Base-by-base conservation (phyloP, 1,140 invertebrate genomes). In the Eufriesea mexicana region DNA sequence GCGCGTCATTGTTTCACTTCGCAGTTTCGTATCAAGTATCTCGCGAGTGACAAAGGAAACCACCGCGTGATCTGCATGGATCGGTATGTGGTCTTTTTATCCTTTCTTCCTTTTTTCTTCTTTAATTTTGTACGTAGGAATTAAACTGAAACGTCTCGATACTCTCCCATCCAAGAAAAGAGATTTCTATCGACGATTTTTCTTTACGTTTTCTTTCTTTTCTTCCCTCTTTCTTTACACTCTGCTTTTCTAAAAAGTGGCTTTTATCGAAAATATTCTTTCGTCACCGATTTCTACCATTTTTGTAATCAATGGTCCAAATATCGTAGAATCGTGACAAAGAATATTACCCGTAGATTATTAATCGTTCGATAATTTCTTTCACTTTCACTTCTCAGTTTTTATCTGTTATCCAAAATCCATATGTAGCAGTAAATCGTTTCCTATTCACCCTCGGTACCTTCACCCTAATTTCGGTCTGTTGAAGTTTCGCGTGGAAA, bases 1-100 rank as follows among this genome's bases (percentile, higher is more conserved):
- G 54, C 62, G n/a, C 64, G 54, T 47, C 47, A 42, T 75, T 49
- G 55, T 57, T 85, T 49, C 20, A 59, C 75, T 68, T 78, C 76
- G 23, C 84, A 78, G 59, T 47, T 73, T 16, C 55, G 10, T 71
- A 84, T 73, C 59, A 45, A 79, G 62, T 84, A 51, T 84, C 77
- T 54, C 76, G 54, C 51, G 76, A 79, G 57, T 45, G 47, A 83
- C n/a, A 66, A 42, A 64, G 74, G 72, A 76, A 81, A 59, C 64
- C 35, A 62, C 20, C 76, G 55, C 51, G 42, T 62, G 54, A 47
- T 59, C 71, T 73, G 20, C 54, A 88, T 89, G 84, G 78, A 86
- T 80, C 84, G 87, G 78, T 89, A 86, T 2, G 80, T 68, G 14
- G 18, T 28, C 20, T 10, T 20, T 35, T 6, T 51, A 18, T 42